phyloP scores from a whole-genome alignment of 2,888 invertebrate species.

The Lithophane ornitopus region DNA sequence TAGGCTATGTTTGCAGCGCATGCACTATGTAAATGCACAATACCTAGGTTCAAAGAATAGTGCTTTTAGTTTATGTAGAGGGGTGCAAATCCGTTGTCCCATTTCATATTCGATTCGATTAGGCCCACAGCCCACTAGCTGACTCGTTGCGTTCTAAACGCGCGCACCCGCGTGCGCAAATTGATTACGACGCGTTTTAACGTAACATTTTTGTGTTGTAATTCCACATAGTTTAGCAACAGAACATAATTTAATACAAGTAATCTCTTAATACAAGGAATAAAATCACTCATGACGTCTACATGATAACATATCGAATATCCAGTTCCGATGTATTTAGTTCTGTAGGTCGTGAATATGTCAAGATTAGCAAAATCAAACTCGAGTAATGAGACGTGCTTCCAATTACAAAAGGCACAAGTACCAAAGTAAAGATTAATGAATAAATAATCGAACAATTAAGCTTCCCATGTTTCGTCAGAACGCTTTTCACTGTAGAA shows the following conservation, averaged over 20 bases:
- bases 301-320: not conserved
- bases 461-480: conserved; percentile 32
- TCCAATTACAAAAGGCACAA: conserved; percentile 1
- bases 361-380: not conserved
- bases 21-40: conserved; percentile 23
- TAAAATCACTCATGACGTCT: not conserved
- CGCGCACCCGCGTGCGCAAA: not conserved
- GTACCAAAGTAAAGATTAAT: conserved; percentile 23
- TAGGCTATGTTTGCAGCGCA: conserved; percentile 31
- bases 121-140: conserved; percentile 28
- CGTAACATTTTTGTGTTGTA: not conserved
- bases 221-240: conserved; percentile 10
- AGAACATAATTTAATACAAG: not conserved
- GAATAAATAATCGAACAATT: conserved; percentile 33
- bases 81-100: conserved; percentile 27
- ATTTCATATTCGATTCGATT: conserved; percentile 51
- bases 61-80: conserved; percentile 33
- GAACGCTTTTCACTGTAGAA: conserved; percentile 46
- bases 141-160: conserved; percentile 20
- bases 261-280: too few species aligned
- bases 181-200: conserved; percentile 28
- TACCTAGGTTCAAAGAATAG: conserved; percentile 32
- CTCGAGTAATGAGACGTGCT: not conserved
- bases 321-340: not conserved
- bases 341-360: not conserved